Evolutionary conservation across 2,888 invertebrate species (phyloP), one percentile per base, ranked within the genome.

Genomic region (Megastigmus dorsalis): DNA sequence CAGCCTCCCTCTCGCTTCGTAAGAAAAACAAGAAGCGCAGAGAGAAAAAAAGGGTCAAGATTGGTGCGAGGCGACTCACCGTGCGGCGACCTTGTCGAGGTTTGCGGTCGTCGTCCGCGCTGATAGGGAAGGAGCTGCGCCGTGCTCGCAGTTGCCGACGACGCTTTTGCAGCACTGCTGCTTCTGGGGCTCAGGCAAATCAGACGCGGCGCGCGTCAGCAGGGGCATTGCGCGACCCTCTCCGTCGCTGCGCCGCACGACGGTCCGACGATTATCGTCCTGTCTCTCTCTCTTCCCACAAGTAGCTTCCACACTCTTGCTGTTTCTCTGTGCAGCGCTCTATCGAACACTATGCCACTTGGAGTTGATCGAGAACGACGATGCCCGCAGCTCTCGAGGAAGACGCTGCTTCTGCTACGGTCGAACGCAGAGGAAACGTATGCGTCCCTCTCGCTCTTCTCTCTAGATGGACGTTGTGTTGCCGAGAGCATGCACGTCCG

Each of bases 61-160:
- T n/a, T n/a, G n/a, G n/a, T n/a, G n/a, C n/a, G n/a, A n/a, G n/a
- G n/a, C n/a, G 30, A 57, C 71, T 65, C 20, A 71, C 63, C 50
- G 63, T 33, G 63, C 33, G 70, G 65, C 78, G 76, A 77, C 67
- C 76, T 78, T 69, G 74, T 72, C 54, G 48, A 72, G 18, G 59
- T 36, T 62, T 43, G 60, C 69, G 66, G 60, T 41, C 54, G 69
- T 68, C 52, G 54, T 67, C 48, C 74, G 70, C 23, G 55, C 1
- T 18, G 57, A n/a, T n/a, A n/a, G n/a, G n/a, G n/a, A 33, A 26
- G 57, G 33, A 26, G 60, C 57, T 71, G 20, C 66, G 7, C 73
- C 55, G 66, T 69, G 65, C 28, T 74, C 52, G 55, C 6, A 23
- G 28, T 7, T 7, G 30, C 60, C 33, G 52, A 23, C 43, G 62